Evolutionary conservation across 2,113 vertebrate genomes (phyloP), one percentile per base, ranked within the genome.

Genomic region (Gallinago jamesoni): DNA sequence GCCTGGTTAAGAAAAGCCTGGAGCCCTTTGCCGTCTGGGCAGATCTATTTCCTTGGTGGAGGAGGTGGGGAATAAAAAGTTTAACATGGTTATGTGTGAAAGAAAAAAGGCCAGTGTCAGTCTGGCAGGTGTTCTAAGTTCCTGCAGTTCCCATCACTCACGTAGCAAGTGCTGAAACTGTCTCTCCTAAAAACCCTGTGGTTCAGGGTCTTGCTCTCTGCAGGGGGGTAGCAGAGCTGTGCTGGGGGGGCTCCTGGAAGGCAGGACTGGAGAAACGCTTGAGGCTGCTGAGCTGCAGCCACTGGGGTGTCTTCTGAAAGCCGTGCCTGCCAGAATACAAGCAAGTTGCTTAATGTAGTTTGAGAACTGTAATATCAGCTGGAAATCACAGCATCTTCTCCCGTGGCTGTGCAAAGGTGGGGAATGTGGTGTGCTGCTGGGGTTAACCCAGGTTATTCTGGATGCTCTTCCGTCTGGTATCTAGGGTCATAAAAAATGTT

Each of bases 291-390:
- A 41, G 55, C n/a, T 50, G 52, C 25, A 50, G 84, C 56, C 62
- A 48, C 41, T 18, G 17, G 53, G 41, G 39, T n/a, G 14, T 52
- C 41, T 66, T 56, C 57, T 28, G 75, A n/a, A 55, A 75, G 39
- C 0, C 0, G 0, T 22, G 30, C 45, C n/a, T 77, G 59, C 31
- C 1, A 0, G 25, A 31, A 35, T 53, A 28, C 69, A 82, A 47
- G 33, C 24, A 24, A 33, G 45, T 39, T 17, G 13, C 16, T 19
- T 8, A 39, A 19, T 41, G 53, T 17, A 21, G 8, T 37, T 75
- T 64, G 41, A 37, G 39, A 75, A 45, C 21, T 24, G 20, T n/a
- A 28, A 1, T 62, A 56, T 50, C 9, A 16, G 10, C 35, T 45
- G 33, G 66, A 67, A 60, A 52, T 27, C 14, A 12, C 50, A 41